phyloP scores from a whole-genome alignment of 2,113 vertebrate species.

The Tychaedon coryphoeus region DNA sequence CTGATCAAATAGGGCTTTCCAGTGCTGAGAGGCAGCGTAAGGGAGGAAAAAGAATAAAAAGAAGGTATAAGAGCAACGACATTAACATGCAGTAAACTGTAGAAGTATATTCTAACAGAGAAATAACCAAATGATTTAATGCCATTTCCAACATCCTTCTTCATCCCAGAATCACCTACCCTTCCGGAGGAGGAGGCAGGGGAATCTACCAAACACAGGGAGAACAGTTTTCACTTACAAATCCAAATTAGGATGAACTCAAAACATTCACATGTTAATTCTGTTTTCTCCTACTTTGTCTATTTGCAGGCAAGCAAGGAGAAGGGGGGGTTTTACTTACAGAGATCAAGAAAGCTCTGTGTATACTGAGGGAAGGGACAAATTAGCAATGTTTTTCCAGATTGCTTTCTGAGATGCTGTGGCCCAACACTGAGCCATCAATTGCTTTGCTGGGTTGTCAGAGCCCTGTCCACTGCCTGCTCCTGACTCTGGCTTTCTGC shows the following conservation, averaged over 20 bases:
- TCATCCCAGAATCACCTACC: conserved; percentile 52
- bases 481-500: neutral
- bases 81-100: conserved; percentile 18
- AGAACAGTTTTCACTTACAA: conserved; percentile 38
- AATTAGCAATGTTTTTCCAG: neutral
- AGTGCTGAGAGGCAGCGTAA: conserved; percentile 78
- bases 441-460: neutral
- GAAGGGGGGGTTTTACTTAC: neutral
- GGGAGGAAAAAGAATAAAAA: conserved; percentile 57
- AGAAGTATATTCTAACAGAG: conserved; percentile 16
- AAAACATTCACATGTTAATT: conserved; percentile 37
- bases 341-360: neutral
- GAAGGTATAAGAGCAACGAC: conserved; percentile 13
- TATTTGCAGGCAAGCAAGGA: neutral
- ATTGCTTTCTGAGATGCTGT: neutral
- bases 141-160: conserved; percentile 44
- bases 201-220: conserved; percentile 54
- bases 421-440: neutral
- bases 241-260: conserved; percentile 38
- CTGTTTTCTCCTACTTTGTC: neutral
- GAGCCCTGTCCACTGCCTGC: neutral
- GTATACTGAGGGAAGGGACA: neutral
- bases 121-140: conserved; percentile 37
- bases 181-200: conserved; percentile 50
- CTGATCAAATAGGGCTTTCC: conserved; percentile 89